These are phyloP conservation scores for Dendronephthya gigantea DNA, from an alignment of 64 coral and sea anemone genomes.

Conservation along the genomic window DNA sequence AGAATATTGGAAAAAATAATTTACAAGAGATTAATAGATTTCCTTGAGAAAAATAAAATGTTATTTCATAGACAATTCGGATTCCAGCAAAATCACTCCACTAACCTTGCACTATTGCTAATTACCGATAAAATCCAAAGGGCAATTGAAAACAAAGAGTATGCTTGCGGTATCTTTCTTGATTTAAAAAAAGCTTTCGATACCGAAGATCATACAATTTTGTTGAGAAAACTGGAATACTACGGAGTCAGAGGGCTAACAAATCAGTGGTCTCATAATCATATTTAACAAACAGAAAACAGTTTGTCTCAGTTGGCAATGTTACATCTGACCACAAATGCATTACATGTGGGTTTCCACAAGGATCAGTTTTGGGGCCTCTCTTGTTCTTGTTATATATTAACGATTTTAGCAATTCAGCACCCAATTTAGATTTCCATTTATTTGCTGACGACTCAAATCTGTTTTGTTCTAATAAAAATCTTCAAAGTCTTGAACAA, in stretches of 20 bases:
- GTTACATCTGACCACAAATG: neutral
- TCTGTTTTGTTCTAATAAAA: neutral
- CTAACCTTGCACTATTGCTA: neutral
- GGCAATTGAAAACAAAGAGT: neutral
- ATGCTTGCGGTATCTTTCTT: neutral
- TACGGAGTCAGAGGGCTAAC: conserved; percentile 20
- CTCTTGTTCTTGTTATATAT: neutral
- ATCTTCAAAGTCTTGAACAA: neutral
- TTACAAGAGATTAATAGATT: neutral
- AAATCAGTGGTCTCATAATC: conserved; percentile 4
- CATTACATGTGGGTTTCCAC: neutral
- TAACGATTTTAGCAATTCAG: neutral
- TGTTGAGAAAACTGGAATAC: neutral
- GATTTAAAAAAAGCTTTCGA: neutral
- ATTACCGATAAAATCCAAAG: neutral
- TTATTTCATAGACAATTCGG: neutral
- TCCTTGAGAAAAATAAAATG: neutral
- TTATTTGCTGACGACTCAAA: neutral
- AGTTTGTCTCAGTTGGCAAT: neutral
- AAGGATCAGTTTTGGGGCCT: neutral
- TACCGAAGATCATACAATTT: neutral
- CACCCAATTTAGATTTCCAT: neutral
- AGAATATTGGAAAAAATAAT: neutral
- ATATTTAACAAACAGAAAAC: neutral
- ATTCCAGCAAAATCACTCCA: neutral